Evolutionary conservation across 2,797 vertebrate genomes (phyloP), one percentile per base, ranked within the genome.

Genomic region (Margarornis squamiger): DNA sequence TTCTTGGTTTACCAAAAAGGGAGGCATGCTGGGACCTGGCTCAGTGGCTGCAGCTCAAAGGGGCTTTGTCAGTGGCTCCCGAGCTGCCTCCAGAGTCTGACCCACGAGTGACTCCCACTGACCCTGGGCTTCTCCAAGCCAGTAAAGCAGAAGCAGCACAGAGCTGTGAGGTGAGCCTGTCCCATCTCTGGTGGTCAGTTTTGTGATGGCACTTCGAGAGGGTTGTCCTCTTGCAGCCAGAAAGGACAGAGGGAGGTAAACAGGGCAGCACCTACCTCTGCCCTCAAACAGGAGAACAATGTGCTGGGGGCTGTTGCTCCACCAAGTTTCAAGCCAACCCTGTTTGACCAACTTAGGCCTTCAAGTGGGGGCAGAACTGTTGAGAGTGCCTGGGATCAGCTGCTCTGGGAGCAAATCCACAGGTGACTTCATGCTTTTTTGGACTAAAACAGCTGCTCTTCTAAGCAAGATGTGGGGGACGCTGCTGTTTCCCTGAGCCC

Each of bases 11-110:
- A 36, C 82, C 2, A 1, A 32, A 76, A 39, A 4, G 45, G 14
- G 34, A 58, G 75, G 74, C 41, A 2, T 0, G 0, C 79, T 58
- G 85, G 79, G 75, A 26, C 80, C 55, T 39, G 71, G 63, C 5
- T 19, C 2, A 8, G 63, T 84, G 92, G 39, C 86, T 80, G 72
- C 41, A 46, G 52, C 95, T 97, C 92, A 71, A 52, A 92, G 90
- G 70, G 78, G n/a, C 88, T 92, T 91, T 90, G 79, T 88, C 78
- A 83, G 66, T 62, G 14, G 49, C 58, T 89, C 57, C 32, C 0
- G 0, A 57, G 61, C 54, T 54, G 32, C 58, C 45, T 38, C 13
- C 30, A 13, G 66, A 8, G 10, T 63, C 55, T 68, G 77, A 26
- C 54, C 82, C n/a, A 7, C 3, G 2, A 36, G 13, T 15, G 30